Evolutionary conservation across 2,888 invertebrate species (phyloP).

Genomic region (Folsomia manolachei): DNA sequence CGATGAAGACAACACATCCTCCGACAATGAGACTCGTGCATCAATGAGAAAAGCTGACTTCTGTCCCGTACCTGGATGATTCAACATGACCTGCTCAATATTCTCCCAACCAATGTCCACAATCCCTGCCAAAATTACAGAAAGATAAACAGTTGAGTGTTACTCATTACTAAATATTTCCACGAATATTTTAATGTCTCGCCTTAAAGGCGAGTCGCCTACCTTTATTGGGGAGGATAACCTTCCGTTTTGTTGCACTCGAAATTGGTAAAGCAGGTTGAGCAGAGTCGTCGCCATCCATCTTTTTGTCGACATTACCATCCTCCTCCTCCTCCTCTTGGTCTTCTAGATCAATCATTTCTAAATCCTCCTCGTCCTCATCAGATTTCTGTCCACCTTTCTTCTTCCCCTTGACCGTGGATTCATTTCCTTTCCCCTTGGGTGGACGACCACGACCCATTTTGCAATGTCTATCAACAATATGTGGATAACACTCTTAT

Average conservation of each 20-base stretch:
- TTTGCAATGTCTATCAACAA: neutral
- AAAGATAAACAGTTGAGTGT: too few relatives aligned
- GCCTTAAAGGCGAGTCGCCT: too few relatives aligned
- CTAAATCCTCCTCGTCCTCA: constrained; percentile 8
- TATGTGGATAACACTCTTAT: too few relatives aligned
- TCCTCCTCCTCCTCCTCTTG: constrained; percentile 16
- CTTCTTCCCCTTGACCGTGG: neutral
- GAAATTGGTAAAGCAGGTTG: constrained; percentile 21
- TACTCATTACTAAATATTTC: too few relatives aligned
- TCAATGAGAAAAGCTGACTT: constrained; percentile 41
- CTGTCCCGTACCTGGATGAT: constrained; percentile 39
- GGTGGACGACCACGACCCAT: neutral
- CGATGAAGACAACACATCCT: neutral
- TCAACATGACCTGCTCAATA: constrained; percentile 31
- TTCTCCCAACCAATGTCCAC: constrained; percentile 34
- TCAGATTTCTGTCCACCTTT: neutral
- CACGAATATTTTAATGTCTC: too few relatives aligned
- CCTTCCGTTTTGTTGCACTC: constrained; percentile 20
- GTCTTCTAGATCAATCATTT: constrained; percentile 11
- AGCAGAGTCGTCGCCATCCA: neutral
- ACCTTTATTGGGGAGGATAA: constrained; percentile 35
- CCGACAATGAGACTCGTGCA: neutral
- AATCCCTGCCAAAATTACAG: too few relatives aligned
- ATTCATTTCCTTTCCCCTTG: neutral
- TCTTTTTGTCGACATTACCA: constrained; percentile 17